Conservation (phyloP, 2,888 invertebrate genomes). For the Linhomoeus sp. region DNA sequence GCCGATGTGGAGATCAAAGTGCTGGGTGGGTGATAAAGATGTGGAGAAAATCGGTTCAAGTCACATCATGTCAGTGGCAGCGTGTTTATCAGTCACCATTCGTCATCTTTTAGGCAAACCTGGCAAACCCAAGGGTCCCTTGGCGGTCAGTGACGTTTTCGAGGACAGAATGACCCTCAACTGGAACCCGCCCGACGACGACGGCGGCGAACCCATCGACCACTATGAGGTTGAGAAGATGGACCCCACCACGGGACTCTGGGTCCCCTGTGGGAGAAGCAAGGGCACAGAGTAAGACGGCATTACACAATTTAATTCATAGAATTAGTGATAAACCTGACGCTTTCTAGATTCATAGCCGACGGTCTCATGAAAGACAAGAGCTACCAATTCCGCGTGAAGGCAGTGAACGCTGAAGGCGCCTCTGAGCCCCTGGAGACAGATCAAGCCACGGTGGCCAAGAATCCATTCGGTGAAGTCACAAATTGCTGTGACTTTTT, state of each 20-base stretch:
- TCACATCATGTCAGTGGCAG: too few species aligned
- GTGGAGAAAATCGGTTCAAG: too few species aligned
- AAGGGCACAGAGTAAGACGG: constrained; percentile 12
- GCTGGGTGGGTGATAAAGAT: constrained; percentile 42
- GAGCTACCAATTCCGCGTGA: constrained; percentile 89
- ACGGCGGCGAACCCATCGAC: constrained; percentile 77
- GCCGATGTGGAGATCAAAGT: constrained; percentile 42
- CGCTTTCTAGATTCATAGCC: constrained; percentile 37
- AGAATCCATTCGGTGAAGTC: constrained; percentile 91
- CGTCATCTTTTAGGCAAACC: constrained; percentile 42
- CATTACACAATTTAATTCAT: too few species aligned
- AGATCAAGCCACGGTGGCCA: constrained; percentile 65
- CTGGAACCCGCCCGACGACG: constrained; percentile 89
- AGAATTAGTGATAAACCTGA: too few species aligned
- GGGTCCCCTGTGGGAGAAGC: constrained; percentile 26
- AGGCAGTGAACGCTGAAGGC: constrained; percentile 89
- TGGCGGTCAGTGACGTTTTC: constrained; percentile 61
- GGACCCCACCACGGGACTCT: constrained; percentile 43
- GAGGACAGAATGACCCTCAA: constrained; percentile 73
- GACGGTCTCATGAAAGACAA: constrained; percentile 75
- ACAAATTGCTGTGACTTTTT: too few species aligned
- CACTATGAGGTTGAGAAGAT: constrained; percentile 73
- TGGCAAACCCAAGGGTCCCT: constrained; percentile 69
- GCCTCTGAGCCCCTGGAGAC: constrained; percentile 81
- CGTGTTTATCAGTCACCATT: too few species aligned